phyloP scores from a whole-genome alignment of 2,797 vertebrate genomes.

The Crax fasciolata region DNA sequence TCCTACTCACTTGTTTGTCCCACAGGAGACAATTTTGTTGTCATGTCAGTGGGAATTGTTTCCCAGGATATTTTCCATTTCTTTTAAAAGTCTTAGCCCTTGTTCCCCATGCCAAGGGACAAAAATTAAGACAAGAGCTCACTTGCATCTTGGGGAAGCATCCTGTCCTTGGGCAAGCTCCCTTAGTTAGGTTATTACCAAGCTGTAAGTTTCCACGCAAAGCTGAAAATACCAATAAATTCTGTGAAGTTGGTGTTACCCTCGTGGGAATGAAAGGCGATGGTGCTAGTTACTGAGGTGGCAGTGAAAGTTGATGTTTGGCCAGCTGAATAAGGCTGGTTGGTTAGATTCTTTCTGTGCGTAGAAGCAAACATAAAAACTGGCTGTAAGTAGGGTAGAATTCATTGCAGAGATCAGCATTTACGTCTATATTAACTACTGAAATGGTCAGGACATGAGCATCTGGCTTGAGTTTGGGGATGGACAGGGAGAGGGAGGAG shows the following conservation, averaged over 20 bases:
- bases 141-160: background rate
- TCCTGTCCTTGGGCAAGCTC: background rate
- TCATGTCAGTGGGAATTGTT: background rate
- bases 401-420: background rate
- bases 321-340: background rate
- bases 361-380: background rate
- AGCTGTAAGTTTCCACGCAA: background rate
- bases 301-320: background rate
- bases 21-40: background rate
- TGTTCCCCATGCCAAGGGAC: background rate
- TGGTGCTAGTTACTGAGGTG: background rate
- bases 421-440: background rate
- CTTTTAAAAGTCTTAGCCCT: background rate
- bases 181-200: background rate
- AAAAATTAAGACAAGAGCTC: background rate
- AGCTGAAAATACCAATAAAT: background rate
- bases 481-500: background rate
- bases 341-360: background rate
- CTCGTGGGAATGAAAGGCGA: background rate
- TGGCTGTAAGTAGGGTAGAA: background rate
- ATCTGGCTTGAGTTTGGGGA: background rate
- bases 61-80: conserved; percentile 45
- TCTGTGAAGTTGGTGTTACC: background rate
- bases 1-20: background rate
- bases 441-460: background rate